Evolutionary conservation across 2,888 invertebrate genomes (phyloP).

Genomic region (Neocrepidodera transversa): DNA sequence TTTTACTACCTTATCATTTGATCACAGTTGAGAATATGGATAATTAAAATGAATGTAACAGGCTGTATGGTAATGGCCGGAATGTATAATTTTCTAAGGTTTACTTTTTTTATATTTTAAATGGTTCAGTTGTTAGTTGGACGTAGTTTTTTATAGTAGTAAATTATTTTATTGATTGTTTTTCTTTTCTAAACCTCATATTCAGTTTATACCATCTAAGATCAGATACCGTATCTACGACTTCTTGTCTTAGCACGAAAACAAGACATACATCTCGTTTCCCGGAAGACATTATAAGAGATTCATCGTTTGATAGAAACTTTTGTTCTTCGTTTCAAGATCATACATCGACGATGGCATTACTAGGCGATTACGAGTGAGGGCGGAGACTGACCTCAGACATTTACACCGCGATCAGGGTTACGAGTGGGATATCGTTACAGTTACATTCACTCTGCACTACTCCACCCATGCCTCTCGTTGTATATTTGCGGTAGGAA

Average conservation of each 20-base stretch:
- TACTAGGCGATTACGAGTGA: slow-evolving; percentile 25
- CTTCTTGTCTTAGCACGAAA: not conserved
- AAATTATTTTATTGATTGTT: too few relatives aligned
- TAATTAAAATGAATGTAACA: too few relatives aligned
- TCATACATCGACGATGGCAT: slow-evolving; percentile 20
- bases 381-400: slow-evolving; percentile 69
- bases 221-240: not conserved
- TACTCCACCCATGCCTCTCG: slow-evolving; percentile 42
- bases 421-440: slow-evolving; percentile 49
- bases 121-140: too few relatives aligned
- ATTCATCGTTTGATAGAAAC: slow-evolving; percentile 7
- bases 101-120: too few relatives aligned
- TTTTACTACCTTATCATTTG: too few relatives aligned
- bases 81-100: too few relatives aligned
- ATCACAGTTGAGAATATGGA: too few relatives aligned
- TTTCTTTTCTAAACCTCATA: too few relatives aligned
- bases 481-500: slow-evolving; percentile 6
- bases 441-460: slow-evolving; percentile 49
- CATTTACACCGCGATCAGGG: slow-evolving; percentile 36
- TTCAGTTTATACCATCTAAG: not conserved
- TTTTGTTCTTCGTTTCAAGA: slow-evolving; percentile 13
- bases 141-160: too few relatives aligned
- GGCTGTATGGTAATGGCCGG: too few relatives aligned
- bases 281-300: slow-evolving; percentile 11
- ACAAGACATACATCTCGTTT: not conserved